phyloP scores from a whole-genome alignment of 2,113 vertebrate genomes.

The Butastur rufipennis region DNA sequence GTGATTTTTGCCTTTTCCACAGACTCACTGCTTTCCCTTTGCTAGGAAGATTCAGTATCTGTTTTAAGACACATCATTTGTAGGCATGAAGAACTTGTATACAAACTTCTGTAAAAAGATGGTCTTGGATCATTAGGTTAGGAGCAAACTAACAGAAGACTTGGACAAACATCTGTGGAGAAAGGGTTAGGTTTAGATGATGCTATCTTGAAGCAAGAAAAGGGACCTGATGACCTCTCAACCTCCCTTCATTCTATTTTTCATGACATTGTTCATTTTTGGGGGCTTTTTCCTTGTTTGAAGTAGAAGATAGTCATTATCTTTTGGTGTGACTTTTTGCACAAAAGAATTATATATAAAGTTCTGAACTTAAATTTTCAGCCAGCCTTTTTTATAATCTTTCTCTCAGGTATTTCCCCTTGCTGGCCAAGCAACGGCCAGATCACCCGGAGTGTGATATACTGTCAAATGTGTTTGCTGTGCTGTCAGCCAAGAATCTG shows the following conservation, averaged over 20 bases:
- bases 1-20: neutral
- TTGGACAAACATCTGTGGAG: neutral
- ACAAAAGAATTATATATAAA: neutral
- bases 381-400: neutral
- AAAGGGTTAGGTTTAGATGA: neutral
- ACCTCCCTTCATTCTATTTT: neutral
- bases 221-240: neutral
- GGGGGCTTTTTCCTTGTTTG: neutral
- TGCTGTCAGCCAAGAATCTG: constrained; percentile 86
- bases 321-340: neutral
- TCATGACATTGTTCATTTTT: neutral
- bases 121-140: neutral
- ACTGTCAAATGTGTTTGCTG: constrained; percentile 86
- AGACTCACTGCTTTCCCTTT: neutral
- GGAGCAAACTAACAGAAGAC: neutral
- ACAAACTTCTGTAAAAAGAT: neutral
- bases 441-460: constrained; percentile 82
- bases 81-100: neutral
- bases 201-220: neutral
- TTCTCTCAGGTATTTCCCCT: constrained; percentile 84
- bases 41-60: neutral
- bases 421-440: constrained; percentile 87
- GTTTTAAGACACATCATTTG: neutral
- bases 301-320: neutral
- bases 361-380: neutral